Conservation (phyloP, 2,797 vertebrate species). For the Falco columbarius region DNA sequence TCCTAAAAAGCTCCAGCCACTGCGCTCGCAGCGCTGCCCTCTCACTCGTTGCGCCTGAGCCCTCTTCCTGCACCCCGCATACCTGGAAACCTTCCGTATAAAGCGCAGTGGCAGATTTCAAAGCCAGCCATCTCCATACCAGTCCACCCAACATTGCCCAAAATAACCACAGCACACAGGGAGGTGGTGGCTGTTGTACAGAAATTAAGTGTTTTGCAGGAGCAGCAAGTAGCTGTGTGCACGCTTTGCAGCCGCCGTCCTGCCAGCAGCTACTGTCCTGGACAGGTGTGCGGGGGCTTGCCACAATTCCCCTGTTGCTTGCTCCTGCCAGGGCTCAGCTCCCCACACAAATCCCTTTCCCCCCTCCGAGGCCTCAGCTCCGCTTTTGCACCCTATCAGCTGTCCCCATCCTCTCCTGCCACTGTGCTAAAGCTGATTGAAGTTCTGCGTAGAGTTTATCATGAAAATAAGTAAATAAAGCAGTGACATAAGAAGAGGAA, state of each 20-base stretch:
- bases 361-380: accelerated
- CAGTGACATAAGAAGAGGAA: not conserved
- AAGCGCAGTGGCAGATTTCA: not conserved
- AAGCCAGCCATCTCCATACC: not conserved
- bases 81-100: not conserved
- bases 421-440: not conserved
- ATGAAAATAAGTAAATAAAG: not conserved
- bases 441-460: not conserved
- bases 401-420: not conserved
- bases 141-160: not conserved
- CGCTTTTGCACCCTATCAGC: not conserved
- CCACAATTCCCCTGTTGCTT: not conserved
- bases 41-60: not conserved
- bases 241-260: not conserved
- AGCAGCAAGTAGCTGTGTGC: not conserved
- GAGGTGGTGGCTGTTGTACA: not conserved
- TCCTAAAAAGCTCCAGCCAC: not conserved
- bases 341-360: not conserved
- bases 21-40: accelerated
- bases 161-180: not conserved
- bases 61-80: not conserved
- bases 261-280: not conserved
- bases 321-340: not conserved
- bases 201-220: not conserved
- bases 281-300: accelerated